Conservation (phyloP, 2,113 vertebrate genomes). For the Aplodontia rufa region DNA sequence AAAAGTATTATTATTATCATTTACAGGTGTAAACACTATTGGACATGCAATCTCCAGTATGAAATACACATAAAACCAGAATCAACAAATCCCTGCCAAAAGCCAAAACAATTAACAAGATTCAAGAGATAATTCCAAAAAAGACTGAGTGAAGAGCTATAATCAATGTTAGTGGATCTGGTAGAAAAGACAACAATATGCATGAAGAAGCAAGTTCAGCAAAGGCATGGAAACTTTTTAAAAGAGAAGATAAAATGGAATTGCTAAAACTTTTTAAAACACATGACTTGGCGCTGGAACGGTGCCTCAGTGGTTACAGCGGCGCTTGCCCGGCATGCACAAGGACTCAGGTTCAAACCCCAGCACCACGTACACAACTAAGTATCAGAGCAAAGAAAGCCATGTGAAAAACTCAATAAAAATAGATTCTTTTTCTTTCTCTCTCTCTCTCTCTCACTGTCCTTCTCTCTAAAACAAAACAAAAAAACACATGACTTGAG, state of each 20-base stretch:
- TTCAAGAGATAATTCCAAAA: background rate
- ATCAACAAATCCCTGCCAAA: background rate
- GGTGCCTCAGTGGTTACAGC: too few relatives aligned
- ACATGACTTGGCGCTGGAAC: too few relatives aligned
- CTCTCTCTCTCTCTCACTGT: too few relatives aligned
- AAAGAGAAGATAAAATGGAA: slow-evolving; percentile 9
- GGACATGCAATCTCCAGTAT: background rate
- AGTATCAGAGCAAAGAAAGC: too few relatives aligned
- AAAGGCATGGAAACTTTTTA: background rate
- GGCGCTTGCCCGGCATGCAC: too few relatives aligned
- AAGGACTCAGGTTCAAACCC: too few relatives aligned
- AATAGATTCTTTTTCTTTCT: too few relatives aligned
- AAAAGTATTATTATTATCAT: background rate
- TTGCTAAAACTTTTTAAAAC: background rate
- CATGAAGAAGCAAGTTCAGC: background rate
- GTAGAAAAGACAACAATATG: background rate
- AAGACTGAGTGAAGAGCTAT: background rate
- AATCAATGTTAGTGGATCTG: background rate
- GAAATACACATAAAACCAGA: background rate
- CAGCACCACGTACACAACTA: too few relatives aligned
- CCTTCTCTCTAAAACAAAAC: too few relatives aligned
- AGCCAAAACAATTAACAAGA: background rate
- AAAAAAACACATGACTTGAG: background rate
- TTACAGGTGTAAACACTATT: background rate
- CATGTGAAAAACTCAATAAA: too few relatives aligned